Evolutionary conservation across 2,113 vertebrate genomes (phyloP).

Genomic region (Indicator indicator): DNA sequence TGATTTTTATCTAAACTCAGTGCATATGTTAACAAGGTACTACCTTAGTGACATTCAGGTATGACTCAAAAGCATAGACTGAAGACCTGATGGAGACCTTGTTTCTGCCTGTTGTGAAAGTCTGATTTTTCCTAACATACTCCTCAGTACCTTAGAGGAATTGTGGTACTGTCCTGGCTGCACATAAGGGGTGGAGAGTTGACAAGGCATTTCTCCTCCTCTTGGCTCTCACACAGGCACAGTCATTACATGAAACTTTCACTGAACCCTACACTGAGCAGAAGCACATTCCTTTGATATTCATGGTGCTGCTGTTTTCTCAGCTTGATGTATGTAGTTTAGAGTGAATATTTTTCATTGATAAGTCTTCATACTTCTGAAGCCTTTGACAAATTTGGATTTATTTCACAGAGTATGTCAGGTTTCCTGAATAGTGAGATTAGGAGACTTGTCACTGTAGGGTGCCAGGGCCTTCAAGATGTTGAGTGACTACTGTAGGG

Average conservation of each 20-base stretch:
- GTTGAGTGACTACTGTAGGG: background rate
- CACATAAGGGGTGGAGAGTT: background rate
- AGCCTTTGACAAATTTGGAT: background rate
- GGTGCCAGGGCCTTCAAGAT: accelerated
- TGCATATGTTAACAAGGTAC: background rate
- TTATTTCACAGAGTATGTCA: background rate
- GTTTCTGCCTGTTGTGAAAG: background rate
- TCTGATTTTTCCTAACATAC: background rate
- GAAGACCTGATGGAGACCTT: background rate
- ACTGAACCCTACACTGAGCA: background rate
- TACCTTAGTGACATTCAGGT: background rate
- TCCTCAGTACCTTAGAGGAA: background rate
- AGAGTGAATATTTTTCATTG: accelerated
- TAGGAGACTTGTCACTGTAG: accelerated
- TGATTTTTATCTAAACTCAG: background rate
- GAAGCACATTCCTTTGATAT: background rate
- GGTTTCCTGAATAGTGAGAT: background rate
- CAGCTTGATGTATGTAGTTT: accelerated
- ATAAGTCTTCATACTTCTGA: accelerated
- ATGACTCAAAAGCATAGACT: background rate
- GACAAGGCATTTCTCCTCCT: background rate
- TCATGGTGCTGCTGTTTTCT: background rate
- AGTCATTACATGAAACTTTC: background rate
- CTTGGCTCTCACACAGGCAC: background rate
- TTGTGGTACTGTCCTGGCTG: background rate